Percentiles rank a stretch among this genome's conserved stretches.
phyloP scores from a whole-genome alignment of 2,888 invertebrate species.

The Palloptera scutellata region DNA sequence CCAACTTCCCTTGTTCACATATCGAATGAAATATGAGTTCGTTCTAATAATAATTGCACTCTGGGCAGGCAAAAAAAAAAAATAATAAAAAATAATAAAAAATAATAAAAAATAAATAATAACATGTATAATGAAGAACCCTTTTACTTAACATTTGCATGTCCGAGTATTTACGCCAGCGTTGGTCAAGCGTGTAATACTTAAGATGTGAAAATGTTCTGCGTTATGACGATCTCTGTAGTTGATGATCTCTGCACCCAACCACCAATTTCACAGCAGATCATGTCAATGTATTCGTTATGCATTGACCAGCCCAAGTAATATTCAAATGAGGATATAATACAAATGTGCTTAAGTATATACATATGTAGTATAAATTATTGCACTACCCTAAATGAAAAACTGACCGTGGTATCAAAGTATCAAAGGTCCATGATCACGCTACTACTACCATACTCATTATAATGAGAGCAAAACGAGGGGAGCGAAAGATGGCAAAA shows the following conservation, averaged over 20 bases:
- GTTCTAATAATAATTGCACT: constrained; percentile 17
- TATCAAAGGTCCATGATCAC: constrained; percentile 27
- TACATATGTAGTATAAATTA: constrained; percentile 9
- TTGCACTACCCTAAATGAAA: constrained; percentile 31
- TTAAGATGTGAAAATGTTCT: constrained; percentile 39
- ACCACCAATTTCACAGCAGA: constrained; percentile 34
- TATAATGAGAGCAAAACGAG: constrained; percentile 42
- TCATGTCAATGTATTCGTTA: constrained; percentile 33
- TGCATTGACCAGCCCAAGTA: constrained; percentile 37
- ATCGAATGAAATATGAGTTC: constrained; percentile 41
- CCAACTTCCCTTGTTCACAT: background rate
- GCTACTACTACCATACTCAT: constrained; percentile 36
- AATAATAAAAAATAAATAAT: constrained; percentile 25
- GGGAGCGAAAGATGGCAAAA: constrained; percentile 29
- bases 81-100: background rate
- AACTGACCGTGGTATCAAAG: constrained; percentile 9
- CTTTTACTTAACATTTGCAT: constrained; percentile 6
- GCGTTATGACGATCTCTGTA: background rate
- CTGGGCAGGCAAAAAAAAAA: constrained; percentile 10
- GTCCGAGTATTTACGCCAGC: constrained; percentile 1
- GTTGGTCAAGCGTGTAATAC: constrained; percentile 40
- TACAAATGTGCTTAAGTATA: constrained; percentile 10
- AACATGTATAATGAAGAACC: constrained; percentile 28
- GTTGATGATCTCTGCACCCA: background rate
- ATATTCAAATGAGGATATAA: constrained; percentile 41